These are phyloP conservation scores for Rapana venosa DNA, from an alignment of 2,888 invertebrate genomes.

Conservation along the genomic window DNA sequence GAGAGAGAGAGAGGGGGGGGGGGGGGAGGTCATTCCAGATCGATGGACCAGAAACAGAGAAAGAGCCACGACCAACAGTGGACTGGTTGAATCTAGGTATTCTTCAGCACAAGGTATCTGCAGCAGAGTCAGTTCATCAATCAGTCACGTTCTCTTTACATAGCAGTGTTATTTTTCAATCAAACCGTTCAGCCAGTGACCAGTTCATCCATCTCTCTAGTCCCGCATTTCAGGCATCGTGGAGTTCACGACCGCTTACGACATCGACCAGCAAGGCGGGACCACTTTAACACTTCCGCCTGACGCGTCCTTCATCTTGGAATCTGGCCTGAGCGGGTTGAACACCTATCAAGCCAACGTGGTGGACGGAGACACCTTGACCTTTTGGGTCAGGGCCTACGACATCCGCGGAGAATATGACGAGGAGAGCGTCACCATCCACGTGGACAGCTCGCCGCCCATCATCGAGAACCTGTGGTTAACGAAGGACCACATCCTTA, in stretches of 20 bases:
- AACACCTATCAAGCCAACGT: slow-evolving; percentile 39
- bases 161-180: no score
- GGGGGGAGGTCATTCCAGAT: no score
- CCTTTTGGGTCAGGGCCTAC: slow-evolving; percentile 49
- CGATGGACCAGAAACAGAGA: no score
- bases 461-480: slow-evolving; percentile 54
- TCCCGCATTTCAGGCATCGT: slow-evolving; percentile 53
- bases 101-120: no score
- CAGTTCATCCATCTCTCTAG: no score
- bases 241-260: slow-evolving; percentile 45
- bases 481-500: slow-evolving; percentile 42
- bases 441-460: slow-evolving; percentile 55
- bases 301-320: slow-evolving; percentile 26
- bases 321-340: slow-evolving; percentile 31
- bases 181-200: no score
- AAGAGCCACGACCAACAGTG: no score
- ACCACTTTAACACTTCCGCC: slow-evolving; percentile 30
- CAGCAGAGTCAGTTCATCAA: no score
- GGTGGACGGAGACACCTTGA: slow-evolving; percentile 52
- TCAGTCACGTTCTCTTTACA: no score
- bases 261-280: slow-evolving; percentile 42
- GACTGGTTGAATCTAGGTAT: no score
- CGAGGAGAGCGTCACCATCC: slow-evolving; percentile 49
- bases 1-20: no score
- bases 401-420: slow-evolving; percentile 50